Conservation (phyloP, 2,113 vertebrate species). For the Rhinoderma darwinii region DNA sequence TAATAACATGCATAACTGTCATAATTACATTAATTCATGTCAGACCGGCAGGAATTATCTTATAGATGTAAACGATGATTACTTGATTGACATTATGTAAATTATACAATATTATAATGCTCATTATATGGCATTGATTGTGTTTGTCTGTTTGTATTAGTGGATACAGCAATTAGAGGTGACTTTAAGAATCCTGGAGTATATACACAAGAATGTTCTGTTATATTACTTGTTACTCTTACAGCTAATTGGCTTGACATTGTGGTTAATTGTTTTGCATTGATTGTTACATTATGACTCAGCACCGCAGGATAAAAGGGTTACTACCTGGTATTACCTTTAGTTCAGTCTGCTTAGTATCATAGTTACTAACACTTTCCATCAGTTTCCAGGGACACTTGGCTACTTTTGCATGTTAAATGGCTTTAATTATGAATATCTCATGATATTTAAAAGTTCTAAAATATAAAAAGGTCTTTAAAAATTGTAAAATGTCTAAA, state of each 20-base stretch:
- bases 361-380: background rate
- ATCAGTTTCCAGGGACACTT: slow-evolving; percentile 4
- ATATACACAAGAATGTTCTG: background rate
- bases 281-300: background rate
- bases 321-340: background rate
- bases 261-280: slow-evolving; percentile 14
- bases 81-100: background rate
- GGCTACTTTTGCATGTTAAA: background rate
- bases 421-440: background rate
- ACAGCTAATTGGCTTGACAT: slow-evolving; percentile 9
- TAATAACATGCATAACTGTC: no score
- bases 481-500: no score
- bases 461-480: background rate
- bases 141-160: background rate
- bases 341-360: background rate
- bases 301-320: background rate
- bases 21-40: background rate
- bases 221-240: background rate
- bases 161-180: background rate
- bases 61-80: background rate
- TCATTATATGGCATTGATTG: background rate
- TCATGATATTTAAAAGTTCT: background rate
- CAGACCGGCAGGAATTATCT: background rate
- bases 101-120: background rate
- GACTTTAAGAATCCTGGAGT: background rate